A percentile compares a stretch with the other conserved stretches of the same genome.
phyloP scores from a whole-genome alignment of 1,140 invertebrate species.

The Drosophila orena region DNA sequence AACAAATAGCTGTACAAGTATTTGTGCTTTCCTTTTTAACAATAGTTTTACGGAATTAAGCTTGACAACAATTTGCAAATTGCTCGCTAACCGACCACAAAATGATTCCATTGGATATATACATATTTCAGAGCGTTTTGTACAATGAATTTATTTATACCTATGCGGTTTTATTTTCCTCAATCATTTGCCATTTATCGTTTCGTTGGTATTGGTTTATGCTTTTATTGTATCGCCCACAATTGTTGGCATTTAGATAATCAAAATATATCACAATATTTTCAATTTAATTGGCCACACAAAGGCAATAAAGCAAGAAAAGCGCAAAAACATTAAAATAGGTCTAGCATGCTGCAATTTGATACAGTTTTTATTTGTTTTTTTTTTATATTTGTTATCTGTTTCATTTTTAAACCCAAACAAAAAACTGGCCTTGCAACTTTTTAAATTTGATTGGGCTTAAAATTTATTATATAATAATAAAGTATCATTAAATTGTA shows the following conservation, averaged over 20 bases:
- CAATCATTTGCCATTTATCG: slow-evolving; percentile 39
- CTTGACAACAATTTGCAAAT: slow-evolving; percentile 72
- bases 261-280: slow-evolving; percentile 63
- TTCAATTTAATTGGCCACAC: slow-evolving; percentile 57
- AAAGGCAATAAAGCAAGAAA: slow-evolving; percentile 20
- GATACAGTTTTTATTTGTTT: not conserved
- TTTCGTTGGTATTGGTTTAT: slow-evolving; percentile 23
- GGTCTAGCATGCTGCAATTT: slow-evolving; percentile 15
- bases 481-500: not conserved
- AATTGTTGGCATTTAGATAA: slow-evolving; percentile 51
- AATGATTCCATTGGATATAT: slow-evolving; percentile 52
- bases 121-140: slow-evolving; percentile 33
- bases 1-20: not conserved
- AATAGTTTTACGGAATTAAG: slow-evolving; percentile 57
- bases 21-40: slow-evolving; percentile 10
- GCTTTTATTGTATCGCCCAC: slow-evolving; percentile 28
- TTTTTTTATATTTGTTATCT: not conserved
- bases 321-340: not conserved
- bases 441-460: not conserved
- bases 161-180: slow-evolving; percentile 15
- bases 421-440: not conserved
- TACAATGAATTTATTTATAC: slow-evolving; percentile 44
- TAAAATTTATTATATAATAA: not conserved
- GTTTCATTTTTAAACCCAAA: not conserved
- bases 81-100: slow-evolving; percentile 36